phyloP scores from a whole-genome alignment of 2,797 vertebrate genomes.

The Tokudaia muenninki region DNA sequence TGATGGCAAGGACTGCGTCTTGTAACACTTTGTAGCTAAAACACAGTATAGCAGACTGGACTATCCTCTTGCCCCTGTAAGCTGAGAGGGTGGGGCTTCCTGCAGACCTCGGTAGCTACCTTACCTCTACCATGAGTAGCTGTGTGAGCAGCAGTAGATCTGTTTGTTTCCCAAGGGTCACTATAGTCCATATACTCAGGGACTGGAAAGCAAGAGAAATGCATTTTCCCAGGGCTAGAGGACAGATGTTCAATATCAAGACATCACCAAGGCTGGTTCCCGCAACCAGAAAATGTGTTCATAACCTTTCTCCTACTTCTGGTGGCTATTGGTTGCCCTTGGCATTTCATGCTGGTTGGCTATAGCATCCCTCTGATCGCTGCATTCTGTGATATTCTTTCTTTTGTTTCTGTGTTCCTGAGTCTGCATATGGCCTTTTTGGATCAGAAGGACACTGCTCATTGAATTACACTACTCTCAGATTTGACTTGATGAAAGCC shows the following conservation, averaged over 20 bases:
- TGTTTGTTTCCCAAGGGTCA: neutral
- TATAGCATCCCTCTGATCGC: fast-evolving
- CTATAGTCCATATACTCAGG: fast-evolving
- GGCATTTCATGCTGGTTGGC: neutral
- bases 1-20: neutral
- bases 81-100: neutral
- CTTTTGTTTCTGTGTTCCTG: neutral
- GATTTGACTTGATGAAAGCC: neutral
- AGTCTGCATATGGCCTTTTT: neutral
- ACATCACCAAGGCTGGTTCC: neutral
- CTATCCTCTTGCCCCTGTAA: neutral
- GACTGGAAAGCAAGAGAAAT: neutral
- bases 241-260: neutral
- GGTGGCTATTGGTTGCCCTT: neutral
- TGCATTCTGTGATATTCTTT: neutral
- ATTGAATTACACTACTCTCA: neutral
- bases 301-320: neutral
- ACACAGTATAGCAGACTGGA: neutral
- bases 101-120: fast-evolving
- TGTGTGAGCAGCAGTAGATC: neutral
- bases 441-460: neutral
- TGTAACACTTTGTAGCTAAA: neutral
- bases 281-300: neutral
- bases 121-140: fast-evolving
- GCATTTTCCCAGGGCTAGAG: neutral